Conservation (phyloP, 2,113 vertebrate species). For the Clarias batrachus region DNA sequence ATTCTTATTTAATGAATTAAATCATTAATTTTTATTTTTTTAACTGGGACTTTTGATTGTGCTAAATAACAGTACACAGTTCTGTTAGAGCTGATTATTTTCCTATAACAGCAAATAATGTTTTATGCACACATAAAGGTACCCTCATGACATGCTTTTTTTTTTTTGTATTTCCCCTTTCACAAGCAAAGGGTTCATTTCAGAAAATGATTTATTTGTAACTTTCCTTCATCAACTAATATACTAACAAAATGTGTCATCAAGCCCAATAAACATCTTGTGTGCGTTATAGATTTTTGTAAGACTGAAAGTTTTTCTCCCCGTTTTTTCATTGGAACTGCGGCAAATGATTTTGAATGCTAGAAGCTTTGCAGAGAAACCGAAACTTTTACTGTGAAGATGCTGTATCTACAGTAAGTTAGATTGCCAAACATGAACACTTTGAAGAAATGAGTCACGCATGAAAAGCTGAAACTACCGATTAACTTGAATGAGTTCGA, state of each 20-base stretch:
- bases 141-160: too few species aligned
- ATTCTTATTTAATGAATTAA: too few species aligned
- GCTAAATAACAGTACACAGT: too few species aligned
- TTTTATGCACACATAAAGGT: background rate
- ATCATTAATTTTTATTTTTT: too few species aligned
- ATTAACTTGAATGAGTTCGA: slow-evolving; percentile 36
- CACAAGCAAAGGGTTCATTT: background rate
- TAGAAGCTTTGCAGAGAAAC: slow-evolving; percentile 3
- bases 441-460: slow-evolving; percentile 45
- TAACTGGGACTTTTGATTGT: too few species aligned
- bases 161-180: background rate
- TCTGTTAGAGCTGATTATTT: background rate
- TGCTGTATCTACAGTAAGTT: slow-evolving; percentile 4
- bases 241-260: background rate
- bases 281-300: background rate
- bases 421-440: background rate
- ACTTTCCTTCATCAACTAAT: background rate
- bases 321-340: background rate
- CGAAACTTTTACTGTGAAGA: background rate
- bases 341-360: background rate
- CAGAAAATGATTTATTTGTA: background rate
- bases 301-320: background rate
- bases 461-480: slow-evolving; percentile 13
- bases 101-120: background rate
- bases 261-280: background rate